phyloP scores from a whole-genome alignment of 64 coral and sea anemone species.

The Orbicella faveolata region DNA sequence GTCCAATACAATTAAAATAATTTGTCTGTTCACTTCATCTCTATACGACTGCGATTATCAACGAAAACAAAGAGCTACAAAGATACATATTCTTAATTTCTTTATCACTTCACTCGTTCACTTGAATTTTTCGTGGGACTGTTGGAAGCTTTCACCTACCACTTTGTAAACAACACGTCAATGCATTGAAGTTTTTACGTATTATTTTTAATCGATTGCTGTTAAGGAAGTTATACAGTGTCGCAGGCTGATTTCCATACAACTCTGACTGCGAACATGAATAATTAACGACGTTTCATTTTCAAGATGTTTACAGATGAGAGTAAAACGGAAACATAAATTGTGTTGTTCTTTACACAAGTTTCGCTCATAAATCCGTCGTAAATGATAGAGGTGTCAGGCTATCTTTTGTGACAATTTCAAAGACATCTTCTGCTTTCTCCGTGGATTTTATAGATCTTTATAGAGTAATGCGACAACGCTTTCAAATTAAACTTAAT shows the following conservation, averaged over 20 bases:
- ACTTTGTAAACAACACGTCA: constrained; percentile 18
- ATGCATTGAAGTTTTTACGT: not conserved
- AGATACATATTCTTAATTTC: not conserved
- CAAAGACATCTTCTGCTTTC: too few species aligned
- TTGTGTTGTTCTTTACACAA: too few species aligned
- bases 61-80: not conserved
- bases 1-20: not conserved
- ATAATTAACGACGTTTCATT: constrained; percentile 18
- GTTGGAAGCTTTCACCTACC: not conserved
- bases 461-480: too few species aligned
- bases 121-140: not conserved
- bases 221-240: not conserved
- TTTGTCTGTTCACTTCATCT: not conserved
- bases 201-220: constrained; percentile 1
- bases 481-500: too few species aligned
- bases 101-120: not conserved
- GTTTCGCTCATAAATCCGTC: too few species aligned
- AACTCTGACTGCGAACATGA: constrained; percentile 22
- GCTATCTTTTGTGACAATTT: too few species aligned
- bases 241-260: not conserved
- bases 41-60: not conserved
- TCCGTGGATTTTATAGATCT: too few species aligned
- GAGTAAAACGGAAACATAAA: constrained; percentile 8
- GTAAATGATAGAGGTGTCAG: too few species aligned
- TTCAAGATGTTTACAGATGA: constrained; percentile 17